Base-by-base conservation (phyloP, 2,113 vertebrate species). In the Rousettus leschenaultii region DNA sequence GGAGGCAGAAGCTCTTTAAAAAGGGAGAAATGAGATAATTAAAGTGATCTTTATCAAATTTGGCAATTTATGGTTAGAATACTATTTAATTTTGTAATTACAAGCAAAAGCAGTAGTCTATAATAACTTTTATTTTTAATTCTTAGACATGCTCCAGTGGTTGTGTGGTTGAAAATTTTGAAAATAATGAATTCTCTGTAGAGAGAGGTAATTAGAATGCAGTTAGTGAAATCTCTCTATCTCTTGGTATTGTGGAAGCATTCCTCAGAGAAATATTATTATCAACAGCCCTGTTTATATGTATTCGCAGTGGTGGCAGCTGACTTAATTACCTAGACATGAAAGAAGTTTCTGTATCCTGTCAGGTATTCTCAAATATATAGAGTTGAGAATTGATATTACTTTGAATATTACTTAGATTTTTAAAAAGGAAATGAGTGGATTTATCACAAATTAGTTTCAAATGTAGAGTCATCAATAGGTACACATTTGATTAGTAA, bases 1-100 rank as follows among this genome's bases (percentile, higher is more conserved):
- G 15, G 22, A 19, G 28, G 24, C 38, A 65, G 40, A 88, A n/a
- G 14, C 15, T 35, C 93, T 92, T 89, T 43, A 53, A 59, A 75
- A 91, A 13, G 18, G 22, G 7, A 77, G 73, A 74, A 71, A 15
- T 66, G 86, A 10, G 57, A 70, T 95, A 61, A 92, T 92, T 78
- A 63, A 92, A 89, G 48, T 86, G 68, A 95, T 63, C 79, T 86
- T 97, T 87, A 79, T 82, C 66, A 77, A 35, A 86, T 80, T 90
- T 80, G 82, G 38, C 14, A 24, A 45, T 85, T 63, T 73, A 85
- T 85, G 63, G 11, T 89, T 66, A 61, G 66, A 45, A 61, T 75
- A 66, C 86, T 77, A 66, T 87, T 57, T 84, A 10, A 38, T 74
- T 30, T 85, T 95, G n/a, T 59, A 85, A 96, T 80, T 43, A 96